Conservation (phyloP, 2,113 vertebrate genomes). For the Neolamprologus hecqui region DNA sequence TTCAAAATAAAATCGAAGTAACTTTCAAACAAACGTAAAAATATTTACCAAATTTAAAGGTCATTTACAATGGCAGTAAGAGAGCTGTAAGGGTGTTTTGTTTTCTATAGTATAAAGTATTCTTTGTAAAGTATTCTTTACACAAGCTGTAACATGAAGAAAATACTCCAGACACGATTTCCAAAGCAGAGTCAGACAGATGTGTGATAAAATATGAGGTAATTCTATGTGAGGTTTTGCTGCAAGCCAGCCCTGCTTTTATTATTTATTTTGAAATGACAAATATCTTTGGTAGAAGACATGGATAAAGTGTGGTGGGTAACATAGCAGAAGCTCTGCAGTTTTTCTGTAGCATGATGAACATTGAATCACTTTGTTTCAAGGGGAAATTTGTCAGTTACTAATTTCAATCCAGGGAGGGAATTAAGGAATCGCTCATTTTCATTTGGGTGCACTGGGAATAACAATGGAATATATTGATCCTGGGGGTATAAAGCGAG, state of each 20-base stretch:
- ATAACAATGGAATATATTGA: background rate
- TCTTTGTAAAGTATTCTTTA: background rate
- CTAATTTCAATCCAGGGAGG: background rate
- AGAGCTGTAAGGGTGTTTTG: background rate
- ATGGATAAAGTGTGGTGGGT: background rate
- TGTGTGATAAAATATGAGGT: background rate
- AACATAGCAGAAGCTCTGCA: background rate
- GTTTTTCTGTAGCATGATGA: background rate
- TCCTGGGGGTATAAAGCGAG: background rate
- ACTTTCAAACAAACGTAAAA: too few relatives aligned
- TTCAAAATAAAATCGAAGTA: too few relatives aligned
- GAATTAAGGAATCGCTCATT: background rate
- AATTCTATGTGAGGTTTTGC: background rate
- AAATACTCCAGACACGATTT: background rate
- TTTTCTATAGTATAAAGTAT: background rate
- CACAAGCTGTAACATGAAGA: background rate
- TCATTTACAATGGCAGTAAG: too few relatives aligned
- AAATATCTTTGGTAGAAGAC: background rate
- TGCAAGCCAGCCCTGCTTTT: background rate
- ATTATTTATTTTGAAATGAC: background rate
- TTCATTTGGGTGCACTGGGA: background rate
- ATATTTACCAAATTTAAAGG: too few relatives aligned
- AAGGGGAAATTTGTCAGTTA: slow-evolving; percentile 4
- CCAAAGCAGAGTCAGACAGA: background rate
- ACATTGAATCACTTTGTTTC: background rate